These are phyloP conservation scores for Arenaria interpres DNA, from an alignment of 2,113 vertebrate genomes.

Conservation along the genomic window DNA sequence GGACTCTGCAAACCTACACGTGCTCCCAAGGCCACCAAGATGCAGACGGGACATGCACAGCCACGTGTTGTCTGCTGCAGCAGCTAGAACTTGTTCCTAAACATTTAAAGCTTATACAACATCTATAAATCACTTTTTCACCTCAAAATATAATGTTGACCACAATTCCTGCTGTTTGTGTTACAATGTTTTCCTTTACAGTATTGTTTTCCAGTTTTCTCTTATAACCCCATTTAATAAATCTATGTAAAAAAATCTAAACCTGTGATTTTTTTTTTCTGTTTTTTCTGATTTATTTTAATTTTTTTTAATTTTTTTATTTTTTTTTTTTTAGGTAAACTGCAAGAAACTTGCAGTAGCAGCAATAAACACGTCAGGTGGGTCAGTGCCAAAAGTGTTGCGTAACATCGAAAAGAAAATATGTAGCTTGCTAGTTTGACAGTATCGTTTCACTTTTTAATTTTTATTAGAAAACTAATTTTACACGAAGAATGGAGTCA, in stretches of 20 bases:
- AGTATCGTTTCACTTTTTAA: background rate
- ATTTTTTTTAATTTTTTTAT: no score
- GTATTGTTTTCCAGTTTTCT: background rate
- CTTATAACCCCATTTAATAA: background rate
- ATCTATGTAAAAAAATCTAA: background rate
- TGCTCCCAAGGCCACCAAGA: background rate
- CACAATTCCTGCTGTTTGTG: background rate
- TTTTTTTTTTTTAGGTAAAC: no score
- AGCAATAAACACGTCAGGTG: background rate
- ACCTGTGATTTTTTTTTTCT: background rate
- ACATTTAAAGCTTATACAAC: background rate
- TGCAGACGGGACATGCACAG: background rate
- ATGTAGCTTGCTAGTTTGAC: background rate
- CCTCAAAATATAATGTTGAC: background rate
- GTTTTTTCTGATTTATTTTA: no score
- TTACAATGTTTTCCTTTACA: background rate
- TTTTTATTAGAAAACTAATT: background rate
- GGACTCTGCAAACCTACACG: background rate
- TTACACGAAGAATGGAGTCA: background rate
- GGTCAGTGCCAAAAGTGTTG: background rate
- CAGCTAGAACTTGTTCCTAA: background rate
- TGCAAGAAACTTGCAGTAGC: background rate
- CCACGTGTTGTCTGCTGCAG: fast-evolving
- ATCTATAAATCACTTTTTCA: background rate
- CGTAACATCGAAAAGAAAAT: background rate